Conservation (phyloP, 2,888 invertebrate species). For the Hyposoter dolosus region DNA sequence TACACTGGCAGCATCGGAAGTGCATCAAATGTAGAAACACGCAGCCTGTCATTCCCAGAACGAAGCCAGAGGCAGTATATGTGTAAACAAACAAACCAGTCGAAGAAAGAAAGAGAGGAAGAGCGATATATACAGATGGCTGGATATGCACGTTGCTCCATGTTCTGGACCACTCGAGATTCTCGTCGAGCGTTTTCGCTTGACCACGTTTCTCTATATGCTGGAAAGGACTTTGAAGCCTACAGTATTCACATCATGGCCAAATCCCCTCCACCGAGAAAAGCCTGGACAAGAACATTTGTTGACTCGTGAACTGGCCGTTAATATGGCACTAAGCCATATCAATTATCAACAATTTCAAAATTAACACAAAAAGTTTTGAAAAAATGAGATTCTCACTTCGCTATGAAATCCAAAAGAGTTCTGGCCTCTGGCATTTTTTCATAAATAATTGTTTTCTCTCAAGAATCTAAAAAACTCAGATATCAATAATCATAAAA, state of each 20-base stretch:
- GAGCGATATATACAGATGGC: not conserved
- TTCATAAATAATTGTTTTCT: too few species aligned
- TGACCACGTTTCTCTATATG: slow-evolving; percentile 23
- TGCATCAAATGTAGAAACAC: slow-evolving; percentile 58
- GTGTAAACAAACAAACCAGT: slow-evolving; percentile 17
- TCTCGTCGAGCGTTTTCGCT: slow-evolving; percentile 24
- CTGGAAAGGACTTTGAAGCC: not conserved
- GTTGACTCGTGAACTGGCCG: too few species aligned
- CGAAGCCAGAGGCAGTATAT: slow-evolving; percentile 71
- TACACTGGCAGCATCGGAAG: slow-evolving; percentile 32
- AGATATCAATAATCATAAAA: too few species aligned
- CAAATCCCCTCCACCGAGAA: too few species aligned
- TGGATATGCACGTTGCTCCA: not conserved
- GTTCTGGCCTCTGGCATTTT: too few species aligned
- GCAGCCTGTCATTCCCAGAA: slow-evolving; percentile 72
- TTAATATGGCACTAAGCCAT: too few species aligned
- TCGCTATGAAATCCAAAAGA: too few species aligned
- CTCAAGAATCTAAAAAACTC: too few species aligned
- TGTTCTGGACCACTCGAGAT: slow-evolving; percentile 29
- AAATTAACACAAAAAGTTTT: too few species aligned
- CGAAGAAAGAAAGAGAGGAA: slow-evolving; percentile 3
- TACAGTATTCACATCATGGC: slow-evolving; percentile 14
- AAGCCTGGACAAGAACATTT: too few species aligned
- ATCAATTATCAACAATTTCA: too few species aligned
- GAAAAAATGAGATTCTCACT: too few species aligned